These are phyloP conservation scores for Furcifer pardalis DNA, from an alignment of 2,797 vertebrate genomes.

Conservation along the genomic window DNA sequence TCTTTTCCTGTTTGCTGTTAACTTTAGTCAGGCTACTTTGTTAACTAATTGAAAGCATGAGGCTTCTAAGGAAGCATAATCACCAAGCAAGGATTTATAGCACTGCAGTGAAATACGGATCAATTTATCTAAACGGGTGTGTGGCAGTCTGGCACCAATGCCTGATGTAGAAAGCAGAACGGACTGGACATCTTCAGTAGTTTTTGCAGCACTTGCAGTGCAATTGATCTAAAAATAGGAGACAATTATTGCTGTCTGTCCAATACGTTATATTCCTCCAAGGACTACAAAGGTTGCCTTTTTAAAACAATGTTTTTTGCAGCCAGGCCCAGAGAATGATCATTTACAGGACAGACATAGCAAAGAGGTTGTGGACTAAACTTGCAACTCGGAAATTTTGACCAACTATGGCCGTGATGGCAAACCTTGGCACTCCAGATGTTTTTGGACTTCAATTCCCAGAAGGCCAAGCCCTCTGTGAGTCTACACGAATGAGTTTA, in stretches of 20 bases:
- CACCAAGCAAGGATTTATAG: conserved; percentile 29
- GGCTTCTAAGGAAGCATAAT: background rate
- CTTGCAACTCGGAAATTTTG: background rate
- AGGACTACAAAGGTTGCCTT: conserved; percentile 20
- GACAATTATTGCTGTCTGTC: conserved; percentile 3
- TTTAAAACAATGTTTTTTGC: background rate
- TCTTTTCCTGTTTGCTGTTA: background rate
- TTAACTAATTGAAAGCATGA: conserved; percentile 8
- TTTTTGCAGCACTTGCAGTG: conserved; percentile 9
- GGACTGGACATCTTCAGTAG: background rate
- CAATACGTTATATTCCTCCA: background rate
- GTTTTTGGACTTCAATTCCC: too few species aligned
- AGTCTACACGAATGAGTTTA: too few species aligned
- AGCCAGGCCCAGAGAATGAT: background rate
- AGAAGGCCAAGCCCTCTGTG: too few species aligned
- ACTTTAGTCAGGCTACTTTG: background rate
- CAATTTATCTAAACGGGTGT: conserved; percentile 15
- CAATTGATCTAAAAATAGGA: conserved; percentile 28
- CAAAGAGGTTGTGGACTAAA: background rate
- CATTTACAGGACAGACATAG: background rate
- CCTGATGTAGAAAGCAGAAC: background rate
- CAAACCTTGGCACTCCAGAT: too few species aligned
- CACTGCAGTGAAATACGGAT: conserved; percentile 15
- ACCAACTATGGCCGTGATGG: background rate
- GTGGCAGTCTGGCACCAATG: background rate